Evolutionary conservation across 2,797 vertebrate genomes (phyloP).

Genomic region (Cynopterus sphinx): DNA sequence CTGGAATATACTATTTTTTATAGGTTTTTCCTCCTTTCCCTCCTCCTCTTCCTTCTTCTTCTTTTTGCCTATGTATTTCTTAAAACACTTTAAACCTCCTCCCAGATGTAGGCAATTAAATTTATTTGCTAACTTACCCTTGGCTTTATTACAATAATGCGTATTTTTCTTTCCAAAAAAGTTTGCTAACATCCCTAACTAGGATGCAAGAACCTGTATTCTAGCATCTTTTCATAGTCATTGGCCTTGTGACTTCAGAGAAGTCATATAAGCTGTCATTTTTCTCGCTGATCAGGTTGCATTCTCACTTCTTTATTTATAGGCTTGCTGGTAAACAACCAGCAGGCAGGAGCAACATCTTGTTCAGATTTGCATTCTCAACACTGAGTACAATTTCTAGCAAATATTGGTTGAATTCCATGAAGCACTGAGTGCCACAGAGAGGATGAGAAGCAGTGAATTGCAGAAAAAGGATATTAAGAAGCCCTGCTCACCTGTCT

Average conservation of each 20-base stretch:
- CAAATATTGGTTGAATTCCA: background rate
- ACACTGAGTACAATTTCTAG: background rate
- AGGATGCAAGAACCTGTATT: background rate
- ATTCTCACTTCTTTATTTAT: background rate
- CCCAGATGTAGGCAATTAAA: background rate
- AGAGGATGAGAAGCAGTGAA: background rate
- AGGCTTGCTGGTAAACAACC: background rate
- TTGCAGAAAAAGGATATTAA: background rate
- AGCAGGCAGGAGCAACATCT: background rate
- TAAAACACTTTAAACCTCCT: constrained; percentile 9
- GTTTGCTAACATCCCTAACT: background rate
- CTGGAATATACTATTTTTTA: background rate
- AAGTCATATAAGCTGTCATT: background rate
- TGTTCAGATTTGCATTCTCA: background rate
- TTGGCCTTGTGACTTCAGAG: background rate
- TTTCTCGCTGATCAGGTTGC: background rate
- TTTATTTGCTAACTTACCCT: background rate
- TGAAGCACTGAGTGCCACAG: background rate
- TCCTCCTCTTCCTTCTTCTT: no score
- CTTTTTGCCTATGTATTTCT: background rate
- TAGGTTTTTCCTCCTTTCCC: background rate
- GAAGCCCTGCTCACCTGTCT: background rate
- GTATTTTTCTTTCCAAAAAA: background rate
- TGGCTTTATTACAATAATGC: background rate
- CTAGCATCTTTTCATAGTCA: background rate